Percentiles rank a stretch among this genome's conserved stretches.
phyloP scores from a whole-genome alignment of 2,888 invertebrate species.

The Plutella xylostella region DNA sequence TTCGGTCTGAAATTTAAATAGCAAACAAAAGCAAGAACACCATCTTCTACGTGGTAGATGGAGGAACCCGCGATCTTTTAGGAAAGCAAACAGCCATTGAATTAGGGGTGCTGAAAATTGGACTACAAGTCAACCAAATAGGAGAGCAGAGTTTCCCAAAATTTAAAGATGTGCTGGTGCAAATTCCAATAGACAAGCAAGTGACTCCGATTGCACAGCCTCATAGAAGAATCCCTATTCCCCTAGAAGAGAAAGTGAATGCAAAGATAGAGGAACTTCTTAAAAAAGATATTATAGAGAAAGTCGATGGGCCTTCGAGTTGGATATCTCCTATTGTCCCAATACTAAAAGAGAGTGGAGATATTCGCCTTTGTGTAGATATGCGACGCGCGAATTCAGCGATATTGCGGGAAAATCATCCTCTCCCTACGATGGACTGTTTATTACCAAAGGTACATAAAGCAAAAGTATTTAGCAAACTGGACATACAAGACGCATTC shows the following conservation, averaged over 20 bases:
- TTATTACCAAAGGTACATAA: conserved; percentile 19
- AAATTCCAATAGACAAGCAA: background rate
- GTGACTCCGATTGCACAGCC: background rate
- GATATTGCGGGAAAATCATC: conserved; percentile 20
- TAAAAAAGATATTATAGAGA: conserved; percentile 26
- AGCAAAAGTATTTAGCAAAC: conserved; percentile 10
- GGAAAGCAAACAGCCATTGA: conserved; percentile 3
- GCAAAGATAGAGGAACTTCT: conserved; percentile 19
- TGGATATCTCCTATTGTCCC: conserved; percentile 33
- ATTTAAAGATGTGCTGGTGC: background rate
- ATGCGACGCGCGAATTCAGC: conserved; percentile 31
- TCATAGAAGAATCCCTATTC: conserved; percentile 2
- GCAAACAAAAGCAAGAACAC: background rate
- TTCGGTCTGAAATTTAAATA: background rate
- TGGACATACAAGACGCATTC: conserved; percentile 5
- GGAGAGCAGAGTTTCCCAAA: background rate
- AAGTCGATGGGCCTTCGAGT: conserved; percentile 23
- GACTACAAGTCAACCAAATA: background rate
- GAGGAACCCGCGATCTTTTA: background rate
- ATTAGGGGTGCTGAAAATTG: conserved; percentile 4
- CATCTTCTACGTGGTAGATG: background rate
- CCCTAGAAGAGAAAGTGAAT: conserved; percentile 4
- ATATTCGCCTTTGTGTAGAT: conserved; percentile 30
- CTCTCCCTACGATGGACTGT: conserved; percentile 23
- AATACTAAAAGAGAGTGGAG: conserved; percentile 25